These are phyloP conservation scores for Nylanderia fulva DNA, from an alignment of 1,140 invertebrate species.

Conservation along the genomic window DNA sequence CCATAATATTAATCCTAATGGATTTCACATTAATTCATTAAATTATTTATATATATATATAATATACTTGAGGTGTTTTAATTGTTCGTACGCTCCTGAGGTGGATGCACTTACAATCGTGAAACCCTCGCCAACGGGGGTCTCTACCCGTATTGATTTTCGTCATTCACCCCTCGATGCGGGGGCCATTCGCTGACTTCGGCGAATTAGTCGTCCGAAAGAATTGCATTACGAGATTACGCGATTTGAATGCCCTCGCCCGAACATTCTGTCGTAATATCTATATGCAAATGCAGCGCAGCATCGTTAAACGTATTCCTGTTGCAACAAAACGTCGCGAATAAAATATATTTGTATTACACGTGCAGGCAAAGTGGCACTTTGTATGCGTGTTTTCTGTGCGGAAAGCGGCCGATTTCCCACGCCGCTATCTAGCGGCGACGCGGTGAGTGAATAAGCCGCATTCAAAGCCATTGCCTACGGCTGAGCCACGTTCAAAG, in stretches of 20 bases:
- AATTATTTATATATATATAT: constrained; percentile 9
- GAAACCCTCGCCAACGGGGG: constrained; percentile 60
- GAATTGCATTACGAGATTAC: constrained; percentile 74
- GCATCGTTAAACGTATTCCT: background rate
- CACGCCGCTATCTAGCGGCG: too few species aligned
- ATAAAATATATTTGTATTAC: too few species aligned
- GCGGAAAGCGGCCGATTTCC: too few species aligned
- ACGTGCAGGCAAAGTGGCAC: too few species aligned
- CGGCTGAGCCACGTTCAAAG: too few species aligned
- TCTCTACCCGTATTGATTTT: constrained; percentile 72
- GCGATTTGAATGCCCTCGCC: constrained; percentile 43
- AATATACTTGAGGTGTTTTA: background rate
- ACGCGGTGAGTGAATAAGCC: too few species aligned
- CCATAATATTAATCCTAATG: background rate
- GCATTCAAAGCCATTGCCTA: too few species aligned
- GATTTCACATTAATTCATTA: background rate
- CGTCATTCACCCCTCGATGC: constrained; percentile 51
- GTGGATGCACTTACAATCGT: constrained; percentile 39
- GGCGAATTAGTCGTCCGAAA: constrained; percentile 70
- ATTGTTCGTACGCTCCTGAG: constrained; percentile 27
- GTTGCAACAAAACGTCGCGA: background rate
- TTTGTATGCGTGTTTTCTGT: too few species aligned
- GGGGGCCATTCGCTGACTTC: constrained; percentile 70
- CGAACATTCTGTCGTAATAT: background rate
- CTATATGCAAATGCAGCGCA: constrained; percentile 3